A percentile compares a stretch with the other conserved stretches of the same genome.
Conservation (phyloP, 37 sponge, comb jelly and placozoan genomes). For the Ianthella basta region DNA sequence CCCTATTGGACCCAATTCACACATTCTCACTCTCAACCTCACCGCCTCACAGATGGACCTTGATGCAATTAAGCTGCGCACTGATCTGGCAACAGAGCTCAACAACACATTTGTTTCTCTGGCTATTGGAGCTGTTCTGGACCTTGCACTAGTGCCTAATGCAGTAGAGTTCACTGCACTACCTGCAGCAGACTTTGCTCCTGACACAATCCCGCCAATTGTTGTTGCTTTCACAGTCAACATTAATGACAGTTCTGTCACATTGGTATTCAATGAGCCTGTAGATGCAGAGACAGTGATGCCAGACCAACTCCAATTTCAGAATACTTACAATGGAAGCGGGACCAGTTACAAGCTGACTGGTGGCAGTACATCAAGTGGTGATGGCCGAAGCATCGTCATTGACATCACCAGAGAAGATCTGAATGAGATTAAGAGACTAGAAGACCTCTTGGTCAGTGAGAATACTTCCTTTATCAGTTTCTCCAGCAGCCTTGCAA, state of each 20-base stretch:
- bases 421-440: conserved; percentile 67
- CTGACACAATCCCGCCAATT: conserved; percentile 64
- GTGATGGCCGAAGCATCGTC: conserved; percentile 60
- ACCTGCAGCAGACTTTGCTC: conserved; percentile 46
- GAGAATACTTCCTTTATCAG: conserved; percentile 55
- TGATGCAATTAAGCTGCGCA: conserved; percentile 67
- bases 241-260: conserved; percentile 68
- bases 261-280: conserved; percentile 81
- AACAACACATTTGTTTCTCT: conserved; percentile 66
- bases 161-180: conserved; percentile 31
- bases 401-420: conserved; percentile 77
- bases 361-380: conserved; percentile 67
- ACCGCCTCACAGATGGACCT: conserved; percentile 75
- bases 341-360: conserved; percentile 37
- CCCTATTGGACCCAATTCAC: conserved; percentile 74
- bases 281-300: conserved; percentile 63
- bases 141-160: conserved; percentile 59
- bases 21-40: conserved; percentile 67
- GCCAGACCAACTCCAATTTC: conserved; percentile 27
- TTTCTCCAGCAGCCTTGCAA: conserved; percentile 42
- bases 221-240: conserved; percentile 67
- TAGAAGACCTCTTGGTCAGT: conserved; percentile 61
- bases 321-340: conserved; percentile 1
- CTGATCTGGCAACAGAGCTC: conserved; percentile 59
- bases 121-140: conserved; percentile 53